Conservation (phyloP, 1,140 invertebrate genomes). For the Orchesella cincta region DNA sequence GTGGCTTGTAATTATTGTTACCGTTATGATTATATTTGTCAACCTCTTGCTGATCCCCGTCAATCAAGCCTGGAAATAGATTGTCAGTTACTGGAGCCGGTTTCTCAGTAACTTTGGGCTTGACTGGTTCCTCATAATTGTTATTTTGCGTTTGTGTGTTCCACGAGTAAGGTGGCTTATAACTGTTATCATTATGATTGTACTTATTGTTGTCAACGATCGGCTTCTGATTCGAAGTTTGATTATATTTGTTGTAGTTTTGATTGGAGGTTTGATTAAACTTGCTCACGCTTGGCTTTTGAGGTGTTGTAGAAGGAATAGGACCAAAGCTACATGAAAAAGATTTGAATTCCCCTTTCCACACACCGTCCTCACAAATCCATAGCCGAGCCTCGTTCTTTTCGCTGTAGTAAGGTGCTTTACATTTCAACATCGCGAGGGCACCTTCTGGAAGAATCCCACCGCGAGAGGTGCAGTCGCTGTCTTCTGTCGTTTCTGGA, state of each 20-base stretch:
- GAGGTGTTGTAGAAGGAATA: not conserved
- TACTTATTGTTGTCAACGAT: not conserved
- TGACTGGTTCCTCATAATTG: no score
- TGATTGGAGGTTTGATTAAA: not conserved
- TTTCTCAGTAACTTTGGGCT: no score
- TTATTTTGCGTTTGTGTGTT: not conserved
- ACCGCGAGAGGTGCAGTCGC: not conserved
- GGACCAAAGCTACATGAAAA: not conserved
- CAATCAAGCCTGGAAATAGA: no score
- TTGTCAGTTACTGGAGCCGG: no score
- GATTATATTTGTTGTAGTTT: not conserved
- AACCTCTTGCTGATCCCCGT: no score
- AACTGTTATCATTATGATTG: not conserved
- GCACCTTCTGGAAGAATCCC: not conserved
- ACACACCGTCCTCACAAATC: not conserved
- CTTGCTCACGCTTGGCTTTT: not conserved
- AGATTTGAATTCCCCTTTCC: not conserved
- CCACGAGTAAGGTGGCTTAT: not conserved
- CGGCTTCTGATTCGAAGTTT: not conserved
- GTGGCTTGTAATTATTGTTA: no score
- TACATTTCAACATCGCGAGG: not conserved
- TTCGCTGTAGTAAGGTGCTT: not conserved
- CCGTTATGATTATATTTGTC: no score
- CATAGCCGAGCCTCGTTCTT: not conserved
- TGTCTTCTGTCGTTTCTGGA: not conserved